Percentiles rank a stretch among this genome's conserved stretches.
Evolutionary conservation across 2,888 invertebrate species (phyloP).

Genomic region (Aleiodes testaceus): DNA sequence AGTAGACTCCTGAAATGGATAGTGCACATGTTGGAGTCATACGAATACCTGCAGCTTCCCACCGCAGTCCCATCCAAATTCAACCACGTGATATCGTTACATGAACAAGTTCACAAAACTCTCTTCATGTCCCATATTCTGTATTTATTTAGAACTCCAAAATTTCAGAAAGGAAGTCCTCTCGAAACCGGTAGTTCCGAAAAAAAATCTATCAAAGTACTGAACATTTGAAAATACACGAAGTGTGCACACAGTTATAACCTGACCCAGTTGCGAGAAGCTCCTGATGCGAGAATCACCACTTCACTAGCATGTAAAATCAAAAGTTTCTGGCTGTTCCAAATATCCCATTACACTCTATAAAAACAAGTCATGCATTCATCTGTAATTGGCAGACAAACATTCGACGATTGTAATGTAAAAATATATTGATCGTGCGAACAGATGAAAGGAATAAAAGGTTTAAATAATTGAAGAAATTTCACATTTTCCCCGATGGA

Average conservation of each 20-base stretch:
- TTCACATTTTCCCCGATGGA: background rate
- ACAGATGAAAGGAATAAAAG: background rate
- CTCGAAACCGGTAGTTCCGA: no score
- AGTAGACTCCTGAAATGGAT: no score
- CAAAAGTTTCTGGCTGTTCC: slow-evolving; percentile 11
- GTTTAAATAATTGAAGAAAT: background rate
- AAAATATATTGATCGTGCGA: background rate
- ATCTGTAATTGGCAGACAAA: slow-evolving; percentile 7
- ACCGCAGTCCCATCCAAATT: no score
- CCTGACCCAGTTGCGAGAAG: background rate
- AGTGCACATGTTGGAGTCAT: no score
- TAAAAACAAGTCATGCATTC: slow-evolving; percentile 15
- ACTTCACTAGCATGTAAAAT: slow-evolving; percentile 2
- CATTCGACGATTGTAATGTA: background rate
- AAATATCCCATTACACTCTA: background rate
- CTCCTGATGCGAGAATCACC: slow-evolving; percentile 2
- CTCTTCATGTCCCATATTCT: no score
- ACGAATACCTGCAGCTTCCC: no score
- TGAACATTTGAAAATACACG: background rate
- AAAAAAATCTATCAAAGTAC: background rate
- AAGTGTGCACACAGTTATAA: background rate
- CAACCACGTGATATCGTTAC: no score
- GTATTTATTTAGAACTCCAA: no score
- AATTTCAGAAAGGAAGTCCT: no score
- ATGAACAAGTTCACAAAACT: no score